Conservation (phyloP, 2,888 invertebrate species). For the Agrilus cyanescens region DNA sequence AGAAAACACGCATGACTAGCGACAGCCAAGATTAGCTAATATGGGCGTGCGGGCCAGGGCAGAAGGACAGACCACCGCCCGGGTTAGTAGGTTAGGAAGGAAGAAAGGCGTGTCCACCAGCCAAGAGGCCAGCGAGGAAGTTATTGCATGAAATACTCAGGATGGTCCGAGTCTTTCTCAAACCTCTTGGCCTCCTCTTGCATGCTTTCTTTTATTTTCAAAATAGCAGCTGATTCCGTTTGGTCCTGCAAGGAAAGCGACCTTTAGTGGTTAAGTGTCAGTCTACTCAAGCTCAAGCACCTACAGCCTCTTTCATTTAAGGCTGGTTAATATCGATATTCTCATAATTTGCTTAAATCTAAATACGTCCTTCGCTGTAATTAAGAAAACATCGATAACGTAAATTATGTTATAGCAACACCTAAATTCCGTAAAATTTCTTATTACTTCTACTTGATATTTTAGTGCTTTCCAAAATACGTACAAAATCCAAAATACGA, state of each 20-base stretch:
- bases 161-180: slow-evolving; percentile 94
- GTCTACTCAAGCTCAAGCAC: slow-evolving; percentile 34
- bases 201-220: slow-evolving; percentile 99
- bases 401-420: too few species aligned
- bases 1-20: slow-evolving; percentile 37
- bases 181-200: slow-evolving; percentile 99
- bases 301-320: slow-evolving; percentile 17
- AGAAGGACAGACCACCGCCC: slow-evolving; percentile 38
- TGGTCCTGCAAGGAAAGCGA: slow-evolving; percentile 57
- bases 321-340: slow-evolving; percentile 7
- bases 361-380: too few species aligned
- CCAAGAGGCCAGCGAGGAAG: slow-evolving; percentile 36
- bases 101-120: slow-evolving; percentile 36
- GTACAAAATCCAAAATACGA: too few species aligned
- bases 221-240: slow-evolving; percentile 97
- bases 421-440: too few species aligned
- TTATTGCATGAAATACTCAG: slow-evolving; percentile 97
- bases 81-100: slow-evolving; percentile 37
- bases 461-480: too few species aligned
- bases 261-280: slow-evolving; percentile 39
- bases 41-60: slow-evolving; percentile 24
- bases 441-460: too few species aligned
- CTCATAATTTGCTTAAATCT: slow-evolving; percentile 6
- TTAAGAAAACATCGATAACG: too few species aligned
- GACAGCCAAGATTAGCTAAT: slow-evolving; percentile 20